Evolutionary conservation across 2,888 invertebrate genomes (phyloP), one percentile per base, ranked within the genome.

Genomic region (Drosophila flavopinicola): DNA sequence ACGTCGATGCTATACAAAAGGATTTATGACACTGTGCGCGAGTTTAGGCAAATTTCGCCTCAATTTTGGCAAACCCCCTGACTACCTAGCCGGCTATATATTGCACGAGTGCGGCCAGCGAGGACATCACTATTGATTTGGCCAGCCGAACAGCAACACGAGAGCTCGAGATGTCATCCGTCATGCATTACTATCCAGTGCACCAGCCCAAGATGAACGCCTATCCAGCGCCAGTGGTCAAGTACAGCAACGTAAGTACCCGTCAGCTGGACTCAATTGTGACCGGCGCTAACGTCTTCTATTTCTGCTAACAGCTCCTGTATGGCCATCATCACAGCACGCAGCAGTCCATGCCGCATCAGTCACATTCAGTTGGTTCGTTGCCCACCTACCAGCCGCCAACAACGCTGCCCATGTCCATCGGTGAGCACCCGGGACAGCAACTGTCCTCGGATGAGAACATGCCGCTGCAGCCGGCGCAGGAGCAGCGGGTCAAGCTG

Each of bases 151-250:
- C 42, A 59, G 58, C 49, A 71, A 61, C 27, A 13, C 13, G 9
- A 27, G 52, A 10, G 33, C 38, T 9, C 42, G 63, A 57, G 20
- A 83, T 85, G 85, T 84, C 83, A 63, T 84, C 83, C 54, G 82
- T 85, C 41, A 85, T 84, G 85, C 83, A 84, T 67, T 84, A 84
- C 72, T 84, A 83, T 61, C 83, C 85, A 45, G 77, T 83, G 53
- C 85, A 84, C 20, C 83, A 78, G 76, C 27, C 78, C 32, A 69
- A 78, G 54, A 76, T 78, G 58, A 56, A 42, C 51, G 11, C 68
- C n/a, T 78, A 66, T 24, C 58, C 76, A 44, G 57, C 66, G 6
- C 66, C 83, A 13, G 65, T 74, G 30, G 57, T 54, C 33, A 80
- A 84, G 27, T 83, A 78, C 63, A 78, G 45, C 56, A 70, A 83